Base-by-base conservation (phyloP, 2,888 invertebrate genomes). In the Andricus curvator region DNA sequence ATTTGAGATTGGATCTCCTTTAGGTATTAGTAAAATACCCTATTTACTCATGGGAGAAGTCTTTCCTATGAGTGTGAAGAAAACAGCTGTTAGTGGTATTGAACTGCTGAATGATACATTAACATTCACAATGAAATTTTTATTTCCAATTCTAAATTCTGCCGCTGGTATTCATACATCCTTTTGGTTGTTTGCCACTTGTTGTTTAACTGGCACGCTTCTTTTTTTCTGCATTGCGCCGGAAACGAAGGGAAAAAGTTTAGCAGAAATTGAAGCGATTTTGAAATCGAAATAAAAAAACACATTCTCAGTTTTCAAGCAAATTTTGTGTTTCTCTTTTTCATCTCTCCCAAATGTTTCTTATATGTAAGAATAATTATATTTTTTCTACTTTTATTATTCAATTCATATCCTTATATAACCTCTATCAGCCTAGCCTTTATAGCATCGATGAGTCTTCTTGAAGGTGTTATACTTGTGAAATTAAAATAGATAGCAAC, bases 1-100 rank as follows among this genome's bases (percentile, higher is more conserved):
- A 84, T 95, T 95, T 92, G 94, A 95, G 92, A 94, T 95, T 85
- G 94, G 94, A 60, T 95, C 95, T 81, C 94, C 95, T 5, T 93
- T 95, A 88, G 95, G 95, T 22, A 93, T 95, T 89, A 95, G 95
- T 1, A 95, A 95, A 4, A 93, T 95, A 85, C 95, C 95, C 37
- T 95, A 95, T 88, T 94, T 95, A 62, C 94, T 95, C 76, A 94
- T 95, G 66, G 94, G 95, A 5, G 95, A 95, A 91, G 93, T 95
- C 88, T 95, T 96, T 89, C 94, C 96, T 65, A 93, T 94, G 6
- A 93, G 95, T 85, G 95, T 95, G 37, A 94, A 95, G 87, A 95
- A 95, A 1, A 94, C 95, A 82, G 95, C 96, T 0, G 95, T 95
- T 41, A 95, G 95, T 83, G 93, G 95, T 9, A 95, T 95, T 79